Conservation (phyloP, 2,888 invertebrate genomes). For the Drosophila limbata region DNA sequence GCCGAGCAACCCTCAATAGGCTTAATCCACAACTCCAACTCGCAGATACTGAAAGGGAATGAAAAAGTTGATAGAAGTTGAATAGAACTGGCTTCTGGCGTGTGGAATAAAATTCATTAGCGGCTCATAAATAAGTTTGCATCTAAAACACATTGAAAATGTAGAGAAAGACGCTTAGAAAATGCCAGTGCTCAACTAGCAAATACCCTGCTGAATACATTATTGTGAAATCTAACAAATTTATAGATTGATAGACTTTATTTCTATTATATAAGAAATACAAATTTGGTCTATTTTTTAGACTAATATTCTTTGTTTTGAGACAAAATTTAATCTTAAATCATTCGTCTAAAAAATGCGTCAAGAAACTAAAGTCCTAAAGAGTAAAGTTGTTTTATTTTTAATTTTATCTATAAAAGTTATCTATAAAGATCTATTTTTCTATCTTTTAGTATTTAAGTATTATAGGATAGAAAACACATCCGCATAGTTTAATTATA, state of each 20-base stretch:
- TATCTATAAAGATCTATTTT: too few relatives aligned
- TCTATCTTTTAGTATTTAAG: too few relatives aligned
- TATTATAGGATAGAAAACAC: slow-evolving; percentile 2
- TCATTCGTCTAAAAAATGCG: too few relatives aligned
- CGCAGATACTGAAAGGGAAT: not conserved
- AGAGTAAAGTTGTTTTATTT: too few relatives aligned
- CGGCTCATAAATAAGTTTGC: slow-evolving; percentile 30
- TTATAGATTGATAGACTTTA: too few relatives aligned
- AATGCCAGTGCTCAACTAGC: not conserved
- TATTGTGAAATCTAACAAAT: too few relatives aligned
- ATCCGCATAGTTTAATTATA: slow-evolving; percentile 1
- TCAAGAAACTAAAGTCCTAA: too few relatives aligned
- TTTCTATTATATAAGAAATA: too few relatives aligned
- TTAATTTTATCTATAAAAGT: too few relatives aligned
- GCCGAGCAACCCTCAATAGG: slow-evolving; percentile 52
- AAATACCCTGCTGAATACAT: not conserved
- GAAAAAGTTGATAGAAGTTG: not conserved
- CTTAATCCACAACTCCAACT: slow-evolving; percentile 4
- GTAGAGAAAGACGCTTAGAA: not conserved
- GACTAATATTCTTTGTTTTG: too few relatives aligned
- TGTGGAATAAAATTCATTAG: slow-evolving; percentile 48
- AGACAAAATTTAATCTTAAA: too few relatives aligned
- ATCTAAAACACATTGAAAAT: slow-evolving; percentile 1
- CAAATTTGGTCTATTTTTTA: too few relatives aligned
- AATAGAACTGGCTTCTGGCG: not conserved